Percentiles rank a stretch among this genome's conserved stretches.
Evolutionary conservation across 2,888 invertebrate species (phyloP).

Genomic region (Cryptus viduatorius): DNA sequence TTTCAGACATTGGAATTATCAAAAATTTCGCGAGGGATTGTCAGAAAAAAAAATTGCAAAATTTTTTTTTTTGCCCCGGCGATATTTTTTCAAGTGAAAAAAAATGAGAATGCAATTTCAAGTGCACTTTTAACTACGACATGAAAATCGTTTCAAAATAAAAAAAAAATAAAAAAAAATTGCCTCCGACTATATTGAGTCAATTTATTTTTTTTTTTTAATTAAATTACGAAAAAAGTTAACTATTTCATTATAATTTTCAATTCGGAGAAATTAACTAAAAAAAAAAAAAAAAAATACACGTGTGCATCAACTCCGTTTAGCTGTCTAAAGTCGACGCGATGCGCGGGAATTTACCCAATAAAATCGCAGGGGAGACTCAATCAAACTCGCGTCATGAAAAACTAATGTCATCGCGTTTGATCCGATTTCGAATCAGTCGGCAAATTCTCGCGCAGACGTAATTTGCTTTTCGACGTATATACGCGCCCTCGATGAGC

Average conservation of each 20-base stretch:
- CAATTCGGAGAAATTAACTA: not conserved
- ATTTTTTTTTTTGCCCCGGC: too few species aligned
- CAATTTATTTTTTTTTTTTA: not conserved
- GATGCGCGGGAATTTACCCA: not conserved
- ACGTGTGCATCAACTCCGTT: not conserved
- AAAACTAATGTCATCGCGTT: conserved; percentile 30
- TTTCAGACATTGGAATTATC: not conserved
- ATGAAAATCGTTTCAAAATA: not conserved
- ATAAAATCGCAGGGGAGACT: not conserved
- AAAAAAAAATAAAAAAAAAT: not conserved
- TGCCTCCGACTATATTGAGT: not conserved
- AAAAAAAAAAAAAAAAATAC: conserved; percentile 1
- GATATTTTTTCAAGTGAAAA: not conserved
- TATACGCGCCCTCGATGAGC: not conserved
- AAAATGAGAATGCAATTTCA: not conserved
- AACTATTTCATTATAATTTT: too few species aligned
- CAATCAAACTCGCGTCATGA: conserved; percentile 6
- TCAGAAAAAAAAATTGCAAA: not conserved
- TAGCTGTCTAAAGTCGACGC: not conserved
- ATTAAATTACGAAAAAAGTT: too few species aligned
- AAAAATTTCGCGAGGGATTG: not conserved
- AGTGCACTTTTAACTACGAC: not conserved
- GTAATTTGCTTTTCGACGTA: not conserved
- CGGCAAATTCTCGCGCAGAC: conserved; percentile 19
- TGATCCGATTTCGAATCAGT: conserved; percentile 7